Conservation (phyloP, 53 echinoderm and acorn worm genomes). For the Holothuria leucospilota region DNA sequence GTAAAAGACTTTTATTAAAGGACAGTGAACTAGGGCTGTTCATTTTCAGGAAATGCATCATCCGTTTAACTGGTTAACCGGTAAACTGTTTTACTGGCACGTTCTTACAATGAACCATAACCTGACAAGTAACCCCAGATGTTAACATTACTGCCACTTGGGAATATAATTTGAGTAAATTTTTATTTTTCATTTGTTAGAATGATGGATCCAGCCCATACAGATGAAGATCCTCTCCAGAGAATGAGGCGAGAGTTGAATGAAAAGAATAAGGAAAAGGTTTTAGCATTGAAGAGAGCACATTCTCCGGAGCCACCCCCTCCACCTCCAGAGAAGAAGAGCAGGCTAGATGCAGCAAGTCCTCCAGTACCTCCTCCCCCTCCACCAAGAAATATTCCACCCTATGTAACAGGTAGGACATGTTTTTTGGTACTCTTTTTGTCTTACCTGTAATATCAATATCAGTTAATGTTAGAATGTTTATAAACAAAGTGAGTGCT, state of each 20-base stretch:
- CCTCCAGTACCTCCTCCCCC: slow-evolving; percentile 89
- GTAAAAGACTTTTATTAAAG: too few relatives aligned
- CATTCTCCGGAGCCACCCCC: slow-evolving; percentile 93
- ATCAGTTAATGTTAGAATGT: too few relatives aligned
- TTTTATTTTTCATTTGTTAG: neutral
- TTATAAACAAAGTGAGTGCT: too few relatives aligned
- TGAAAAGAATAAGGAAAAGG: slow-evolving; percentile 83
- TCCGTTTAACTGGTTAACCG: too few relatives aligned
- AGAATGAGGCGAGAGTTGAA: slow-evolving; percentile 78
- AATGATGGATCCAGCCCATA: neutral
- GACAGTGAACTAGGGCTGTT: too few relatives aligned
- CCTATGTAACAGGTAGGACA: slow-evolving; percentile 52
- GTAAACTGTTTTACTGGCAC: too few relatives aligned
- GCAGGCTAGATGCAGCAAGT: slow-evolving; percentile 56
- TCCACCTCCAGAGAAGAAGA: slow-evolving; percentile 93
- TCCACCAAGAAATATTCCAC: slow-evolving; percentile 51
- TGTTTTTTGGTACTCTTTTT: neutral
- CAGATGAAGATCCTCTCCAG: slow-evolving; percentile 73
- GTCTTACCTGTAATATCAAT: too few relatives aligned
- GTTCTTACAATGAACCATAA: too few relatives aligned
- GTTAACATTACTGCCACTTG: too few relatives aligned
- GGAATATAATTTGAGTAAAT: too few relatives aligned
- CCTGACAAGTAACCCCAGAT: too few relatives aligned
- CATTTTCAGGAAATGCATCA: too few relatives aligned
- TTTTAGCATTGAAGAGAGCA: slow-evolving; percentile 82